Base-by-base conservation (phyloP, 2,113 vertebrate species). In the Chloebia gouldiae region DNA sequence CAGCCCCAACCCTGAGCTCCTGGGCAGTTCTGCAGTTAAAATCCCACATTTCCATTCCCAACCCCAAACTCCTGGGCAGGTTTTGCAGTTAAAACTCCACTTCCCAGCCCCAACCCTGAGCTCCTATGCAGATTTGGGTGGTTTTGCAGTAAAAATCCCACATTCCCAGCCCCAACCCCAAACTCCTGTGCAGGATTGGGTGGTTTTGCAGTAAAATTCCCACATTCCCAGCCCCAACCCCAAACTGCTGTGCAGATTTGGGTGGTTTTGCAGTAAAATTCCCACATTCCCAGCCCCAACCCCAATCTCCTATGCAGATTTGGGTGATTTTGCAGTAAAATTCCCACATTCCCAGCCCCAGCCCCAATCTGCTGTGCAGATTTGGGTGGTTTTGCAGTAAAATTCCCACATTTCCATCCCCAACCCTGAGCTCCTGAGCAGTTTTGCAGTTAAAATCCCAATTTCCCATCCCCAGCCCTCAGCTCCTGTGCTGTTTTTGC, bases 91-190 rank as follows among this genome's bases (percentile, higher is more conserved):
- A 45, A 45, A 45, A 45, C 22, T 47, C 22, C 45, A 47, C 11
- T 23, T 47, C 22, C n/a, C 57, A 37, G 2, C 23, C n/a, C n/a
- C 22, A 35, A 2, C 9, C n/a, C 33, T 2, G 3, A 25, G 35
- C 35, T 27, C 15, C 24, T 9, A 10, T 19, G 3, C 60, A 63
- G 13, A 6, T 51, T 50, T 50, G 14, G 28, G 3, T 11, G 16
- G 7, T 18, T 24, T 6, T 45, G 3, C 23, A n/a, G 15, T 7
- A 24, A 6, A 21, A 45, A 51, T 0, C 17, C 50, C 16, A 11
- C n/a, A 15, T 12, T 19, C 15, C 6, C 2, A 0, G 3, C 33
- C 64, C 64, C 6, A 23, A n/a, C n/a, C n/a, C n/a, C n/a, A n/a
- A n/a, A n/a, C n/a, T n/a, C n/a, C n/a, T n/a, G n/a, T n/a, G n/a